Conservation (phyloP, 2,113 vertebrate genomes). For the Oplegnathus fasciatus region DNA sequence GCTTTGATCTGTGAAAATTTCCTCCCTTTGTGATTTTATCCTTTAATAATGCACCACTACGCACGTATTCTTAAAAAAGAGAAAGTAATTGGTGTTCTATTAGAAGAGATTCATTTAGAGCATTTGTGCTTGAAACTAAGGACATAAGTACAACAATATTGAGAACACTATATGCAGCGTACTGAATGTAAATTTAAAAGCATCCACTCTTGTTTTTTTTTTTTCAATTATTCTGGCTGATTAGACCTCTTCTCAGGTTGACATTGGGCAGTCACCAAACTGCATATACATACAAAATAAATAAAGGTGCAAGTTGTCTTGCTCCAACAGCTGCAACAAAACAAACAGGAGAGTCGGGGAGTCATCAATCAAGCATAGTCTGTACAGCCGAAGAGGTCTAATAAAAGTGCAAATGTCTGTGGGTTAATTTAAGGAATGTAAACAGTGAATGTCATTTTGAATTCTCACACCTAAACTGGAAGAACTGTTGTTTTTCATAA, state of each 20-base stretch:
- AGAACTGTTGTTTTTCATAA: background rate
- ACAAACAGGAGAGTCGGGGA: background rate
- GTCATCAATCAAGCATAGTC: conserved; percentile 5
- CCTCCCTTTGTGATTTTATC: conserved; percentile 37
- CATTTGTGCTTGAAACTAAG: conserved; percentile 22
- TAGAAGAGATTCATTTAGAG: conserved; percentile 24
- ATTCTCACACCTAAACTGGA: background rate
- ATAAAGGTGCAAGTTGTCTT: conserved; percentile 6
- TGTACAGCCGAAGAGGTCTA: background rate
- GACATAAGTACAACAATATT: background rate
- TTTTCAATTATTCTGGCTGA: conserved; percentile 24
- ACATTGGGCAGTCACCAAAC: conserved; percentile 5
- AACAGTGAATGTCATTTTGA: background rate
- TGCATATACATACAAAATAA: background rate
- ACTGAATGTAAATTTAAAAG: conserved; percentile 4
- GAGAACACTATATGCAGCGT: background rate
- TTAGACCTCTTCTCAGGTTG: conserved; percentile 9
- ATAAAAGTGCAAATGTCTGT: background rate
- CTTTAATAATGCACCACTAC: conserved; percentile 19
- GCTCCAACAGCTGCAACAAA: conserved; percentile 8
- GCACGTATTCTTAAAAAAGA: background rate
- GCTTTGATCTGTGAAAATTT: conserved; percentile 56
- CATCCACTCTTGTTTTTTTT: background rate
- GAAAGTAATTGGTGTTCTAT: conserved; percentile 45
- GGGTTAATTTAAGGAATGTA: background rate